phyloP scores from a whole-genome alignment of 2,113 vertebrate species.

The Callospermophilus lateralis region DNA sequence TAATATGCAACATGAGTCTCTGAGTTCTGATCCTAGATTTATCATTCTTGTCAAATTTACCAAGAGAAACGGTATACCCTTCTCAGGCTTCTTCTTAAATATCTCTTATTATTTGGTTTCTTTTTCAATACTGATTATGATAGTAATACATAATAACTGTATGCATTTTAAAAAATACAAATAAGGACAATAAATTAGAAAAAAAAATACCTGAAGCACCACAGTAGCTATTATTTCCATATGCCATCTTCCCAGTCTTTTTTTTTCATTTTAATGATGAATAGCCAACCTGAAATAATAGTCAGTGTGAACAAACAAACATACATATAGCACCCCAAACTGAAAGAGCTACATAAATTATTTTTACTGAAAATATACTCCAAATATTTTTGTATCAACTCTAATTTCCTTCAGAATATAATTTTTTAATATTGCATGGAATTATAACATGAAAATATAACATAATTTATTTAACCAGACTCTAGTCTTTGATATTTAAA shows the following conservation, averaged over 20 bases:
- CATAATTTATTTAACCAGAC: not conserved
- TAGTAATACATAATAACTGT: not conserved
- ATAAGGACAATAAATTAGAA: not conserved
- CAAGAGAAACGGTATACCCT: not conserved
- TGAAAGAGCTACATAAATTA: not conserved
- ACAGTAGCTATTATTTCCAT: not conserved
- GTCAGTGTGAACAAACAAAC: not conserved
- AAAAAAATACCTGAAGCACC: not conserved
- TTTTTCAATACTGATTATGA: conserved; percentile 8
- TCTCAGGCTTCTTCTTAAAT: not conserved
- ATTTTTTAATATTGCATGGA: not conserved
- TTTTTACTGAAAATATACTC: not conserved
- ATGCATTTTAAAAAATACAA: not conserved
- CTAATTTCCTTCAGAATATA: not conserved
- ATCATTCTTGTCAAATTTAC: conserved; percentile 30
- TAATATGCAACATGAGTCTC: not conserved
- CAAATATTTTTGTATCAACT: not conserved
- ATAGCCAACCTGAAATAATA: not conserved
- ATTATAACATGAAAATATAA: not conserved
- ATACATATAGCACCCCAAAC: not conserved
- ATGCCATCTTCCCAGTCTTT: not conserved
- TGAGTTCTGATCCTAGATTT: conserved; percentile 11
- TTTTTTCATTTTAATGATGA: not conserved
- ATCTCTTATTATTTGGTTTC: not conserved
- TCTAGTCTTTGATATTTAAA: not conserved